Evolutionary conservation across 2,888 invertebrate genomes (phyloP), one percentile per base, ranked within the genome.

Genomic region (Siphlonurus alternatus): DNA sequence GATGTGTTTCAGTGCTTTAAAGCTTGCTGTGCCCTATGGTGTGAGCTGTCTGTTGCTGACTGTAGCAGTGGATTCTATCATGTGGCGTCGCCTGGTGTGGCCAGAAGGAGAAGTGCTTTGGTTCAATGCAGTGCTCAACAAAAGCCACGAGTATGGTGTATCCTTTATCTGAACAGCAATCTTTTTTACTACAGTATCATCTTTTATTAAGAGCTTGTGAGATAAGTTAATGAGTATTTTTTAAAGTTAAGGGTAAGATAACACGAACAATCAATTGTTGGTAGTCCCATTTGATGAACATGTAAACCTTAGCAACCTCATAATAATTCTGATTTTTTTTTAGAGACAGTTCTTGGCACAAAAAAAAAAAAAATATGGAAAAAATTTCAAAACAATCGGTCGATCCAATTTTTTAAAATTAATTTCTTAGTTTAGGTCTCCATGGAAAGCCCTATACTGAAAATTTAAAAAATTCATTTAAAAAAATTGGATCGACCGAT

Each of bases 41-140:
- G 70, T 87, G 59, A 77, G 79, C 51, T 80, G 87, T 71, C 75
- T 92, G 70, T 79, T 79, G 3, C 71, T 88, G 3, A 91, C 95
- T 0, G 80, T 96, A 54, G 73, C 80, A 5, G 80, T 97, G 54
- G 99, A 99, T 77, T 94, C 98, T 0, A 80, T 90, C 70, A 93
- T 98, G 76, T 99, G 99, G 99, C 82, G 83, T 65, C 81, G 93
- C 63, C 74, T 84, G 60, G 72, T 96, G 23, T 99, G 99, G 98
- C 98, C 99, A 0, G 99, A 99, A 79, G 95, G 92, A 18, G 93
- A 96, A 79, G 98, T 99, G 1, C 82, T 97, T 68, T 96, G 89
- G 86, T 99, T 89, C 78, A 99, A 99, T 75, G 87, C 92, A 0
- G 78, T 97, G 61, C 77, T 93, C 65, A 99, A 99, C 75, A 91